Conservation (phyloP, 2,888 invertebrate genomes). For the Drosophila setosimentum region DNA sequence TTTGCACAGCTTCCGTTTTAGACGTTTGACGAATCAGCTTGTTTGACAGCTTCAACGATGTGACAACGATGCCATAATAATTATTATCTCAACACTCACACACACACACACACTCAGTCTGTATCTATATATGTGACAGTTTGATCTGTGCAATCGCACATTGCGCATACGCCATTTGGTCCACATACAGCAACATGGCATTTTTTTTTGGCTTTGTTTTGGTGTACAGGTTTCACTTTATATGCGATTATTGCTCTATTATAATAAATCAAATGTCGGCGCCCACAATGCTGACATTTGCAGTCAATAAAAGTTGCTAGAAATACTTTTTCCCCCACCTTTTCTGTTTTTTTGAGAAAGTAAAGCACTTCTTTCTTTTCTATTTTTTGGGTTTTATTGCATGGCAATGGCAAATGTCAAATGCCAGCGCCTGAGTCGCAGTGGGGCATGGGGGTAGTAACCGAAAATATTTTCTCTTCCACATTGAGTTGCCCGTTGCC, state of each 20-base stretch:
- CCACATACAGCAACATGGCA: neutral
- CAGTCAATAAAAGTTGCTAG: constrained; percentile 54
- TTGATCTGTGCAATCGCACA: constrained; percentile 37
- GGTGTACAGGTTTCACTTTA: constrained; percentile 40
- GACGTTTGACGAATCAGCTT: constrained; percentile 39
- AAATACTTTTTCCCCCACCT: constrained; percentile 9
- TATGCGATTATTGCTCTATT: constrained; percentile 33
- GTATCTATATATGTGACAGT: neutral
- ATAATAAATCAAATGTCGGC: constrained; percentile 68
- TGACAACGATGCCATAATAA: constrained; percentile 63
- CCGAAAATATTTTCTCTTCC: constrained; percentile 43
- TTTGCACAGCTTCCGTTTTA: constrained; percentile 73
- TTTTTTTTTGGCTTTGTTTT: constrained; percentile 4
- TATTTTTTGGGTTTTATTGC: constrained; percentile 30
- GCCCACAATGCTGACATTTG: constrained; percentile 74
- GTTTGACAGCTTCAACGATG: constrained; percentile 54
- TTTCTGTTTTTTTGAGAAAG: constrained; percentile 42
- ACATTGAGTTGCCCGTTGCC: constrained; percentile 8
- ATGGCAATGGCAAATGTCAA: constrained; percentile 57
- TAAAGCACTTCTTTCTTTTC: constrained; percentile 43
- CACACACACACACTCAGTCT: neutral
- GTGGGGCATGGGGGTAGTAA: neutral
- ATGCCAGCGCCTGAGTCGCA: constrained; percentile 17
- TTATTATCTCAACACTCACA: constrained; percentile 27
- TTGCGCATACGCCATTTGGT: constrained; percentile 45